Percentiles rank a stretch among this genome's conserved stretches.
phyloP scores from a whole-genome alignment of 2,888 invertebrate species.

The Dimorphilus gyrociliatus region DNA sequence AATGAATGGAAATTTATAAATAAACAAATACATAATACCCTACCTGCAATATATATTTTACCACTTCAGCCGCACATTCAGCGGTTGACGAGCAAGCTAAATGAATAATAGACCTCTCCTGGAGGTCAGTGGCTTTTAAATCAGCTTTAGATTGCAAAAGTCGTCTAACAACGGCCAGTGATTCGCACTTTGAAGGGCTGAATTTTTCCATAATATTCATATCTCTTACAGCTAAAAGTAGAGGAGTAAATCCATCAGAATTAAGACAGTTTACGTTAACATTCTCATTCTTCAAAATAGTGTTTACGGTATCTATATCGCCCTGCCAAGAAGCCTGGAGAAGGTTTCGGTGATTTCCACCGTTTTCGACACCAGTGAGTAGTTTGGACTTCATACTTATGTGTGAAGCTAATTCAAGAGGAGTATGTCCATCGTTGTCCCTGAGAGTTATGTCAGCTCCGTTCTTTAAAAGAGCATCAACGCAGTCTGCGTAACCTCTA shows the following conservation, averaged over 20 bases:
- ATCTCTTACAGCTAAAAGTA: conserved; percentile 27
- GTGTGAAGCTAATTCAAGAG: conserved; percentile 28
- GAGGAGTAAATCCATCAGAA: conserved; percentile 27
- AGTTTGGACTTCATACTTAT: conserved; percentile 22
- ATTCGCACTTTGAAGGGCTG: too few relatives aligned
- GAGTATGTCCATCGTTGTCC: conserved; percentile 29
- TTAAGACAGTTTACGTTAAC: conserved; percentile 30
- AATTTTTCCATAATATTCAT: conserved; percentile 26
- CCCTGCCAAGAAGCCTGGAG: conserved; percentile 35
- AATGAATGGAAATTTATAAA: too few relatives aligned
- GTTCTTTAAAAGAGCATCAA: too few relatives aligned
- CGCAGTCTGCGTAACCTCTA: conserved; percentile 27
- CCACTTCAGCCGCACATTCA: too few relatives aligned
- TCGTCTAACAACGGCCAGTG: too few relatives aligned
- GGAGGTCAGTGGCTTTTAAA: too few relatives aligned
- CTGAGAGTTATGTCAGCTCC: conserved; percentile 32
- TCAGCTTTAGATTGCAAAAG: too few relatives aligned
- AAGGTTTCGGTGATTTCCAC: conserved; percentile 22
- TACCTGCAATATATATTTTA: too few relatives aligned
- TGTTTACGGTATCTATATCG: conserved; percentile 20
- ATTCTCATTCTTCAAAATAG: conserved; percentile 5
- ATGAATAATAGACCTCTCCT: too few relatives aligned
- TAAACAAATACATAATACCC: too few relatives aligned
- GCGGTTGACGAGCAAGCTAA: too few relatives aligned
- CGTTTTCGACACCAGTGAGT: conserved; percentile 22